Conservation (phyloP, 2,113 vertebrate genomes). For the Cephalopholis sonnerati region DNA sequence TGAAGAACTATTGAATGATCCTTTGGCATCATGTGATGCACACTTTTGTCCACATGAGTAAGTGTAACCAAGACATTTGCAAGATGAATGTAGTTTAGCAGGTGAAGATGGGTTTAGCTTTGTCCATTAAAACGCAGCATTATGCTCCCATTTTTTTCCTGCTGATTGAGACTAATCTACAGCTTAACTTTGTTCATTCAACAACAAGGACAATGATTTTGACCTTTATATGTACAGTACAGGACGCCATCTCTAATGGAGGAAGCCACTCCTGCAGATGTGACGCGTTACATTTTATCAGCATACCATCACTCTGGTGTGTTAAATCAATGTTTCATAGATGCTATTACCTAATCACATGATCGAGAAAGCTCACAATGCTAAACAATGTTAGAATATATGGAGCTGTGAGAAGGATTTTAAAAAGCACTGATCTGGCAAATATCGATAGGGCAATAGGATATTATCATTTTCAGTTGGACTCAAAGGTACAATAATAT, state of each 20-base stretch:
- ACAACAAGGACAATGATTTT: background rate
- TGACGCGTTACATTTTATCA: background rate
- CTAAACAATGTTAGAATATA: background rate
- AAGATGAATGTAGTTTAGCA: constrained; percentile 22
- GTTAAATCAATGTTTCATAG: constrained; percentile 12
- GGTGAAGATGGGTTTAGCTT: constrained; percentile 22
- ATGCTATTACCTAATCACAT: background rate
- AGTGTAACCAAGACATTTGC: constrained; percentile 19
- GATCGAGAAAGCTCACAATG: background rate
- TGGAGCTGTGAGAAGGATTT: background rate
- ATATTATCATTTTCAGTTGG: background rate
- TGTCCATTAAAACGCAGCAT: constrained; percentile 18
- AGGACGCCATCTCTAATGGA: background rate
- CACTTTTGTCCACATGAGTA: constrained; percentile 6
- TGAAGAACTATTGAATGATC: background rate
- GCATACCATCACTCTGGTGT: background rate
- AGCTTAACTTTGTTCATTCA: constrained; percentile 40
- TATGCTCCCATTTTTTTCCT: constrained; percentile 16
- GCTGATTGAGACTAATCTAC: constrained; percentile 31
- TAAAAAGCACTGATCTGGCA: background rate
- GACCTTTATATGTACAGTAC: background rate
- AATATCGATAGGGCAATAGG: too few species aligned
- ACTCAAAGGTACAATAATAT: background rate
- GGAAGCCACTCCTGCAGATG: background rate
- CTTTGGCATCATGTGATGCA: constrained; percentile 16